phyloP scores from a whole-genome alignment of 2,797 vertebrate species.

The Hemibagrus guttatus region DNA sequence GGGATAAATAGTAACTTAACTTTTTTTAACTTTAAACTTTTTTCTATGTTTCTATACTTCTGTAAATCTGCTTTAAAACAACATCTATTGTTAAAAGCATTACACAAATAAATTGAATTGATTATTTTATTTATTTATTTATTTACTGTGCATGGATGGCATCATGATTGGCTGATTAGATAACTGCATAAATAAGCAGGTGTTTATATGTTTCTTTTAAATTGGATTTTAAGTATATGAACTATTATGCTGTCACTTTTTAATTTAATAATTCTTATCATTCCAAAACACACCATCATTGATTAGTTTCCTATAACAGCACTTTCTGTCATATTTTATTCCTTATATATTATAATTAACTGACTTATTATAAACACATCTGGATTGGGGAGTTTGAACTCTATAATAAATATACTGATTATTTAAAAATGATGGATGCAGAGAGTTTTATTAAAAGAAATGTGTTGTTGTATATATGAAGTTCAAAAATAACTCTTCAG shows the following conservation, averaged over 20 bases:
- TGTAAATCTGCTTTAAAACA: no score
- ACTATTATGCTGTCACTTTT: not conserved
- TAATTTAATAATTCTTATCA: no score
- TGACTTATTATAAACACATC: not conserved
- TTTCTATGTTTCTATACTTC: no score
- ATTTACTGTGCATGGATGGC: no score
- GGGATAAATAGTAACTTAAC: no score
- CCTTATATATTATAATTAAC: not conserved
- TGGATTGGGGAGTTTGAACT: not conserved
- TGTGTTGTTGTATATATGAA: not conserved
- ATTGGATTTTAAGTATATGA: not conserved
- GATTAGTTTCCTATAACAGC: not conserved
- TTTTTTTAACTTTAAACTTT: no score
- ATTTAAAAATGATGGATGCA: not conserved
- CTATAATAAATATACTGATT: not conserved
- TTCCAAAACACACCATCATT: not conserved
- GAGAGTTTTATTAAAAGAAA: conserved; percentile 9
- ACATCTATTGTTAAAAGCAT: no score
- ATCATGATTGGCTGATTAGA: no score
- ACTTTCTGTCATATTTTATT: not conserved
- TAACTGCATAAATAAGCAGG: no score
- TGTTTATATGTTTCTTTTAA: no score
- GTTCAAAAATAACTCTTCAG: not conserved
- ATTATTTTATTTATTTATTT: no score
- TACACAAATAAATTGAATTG: no score